Conservation (phyloP, 1,140 invertebrate species). For the Ceratitis capitata region DNA sequence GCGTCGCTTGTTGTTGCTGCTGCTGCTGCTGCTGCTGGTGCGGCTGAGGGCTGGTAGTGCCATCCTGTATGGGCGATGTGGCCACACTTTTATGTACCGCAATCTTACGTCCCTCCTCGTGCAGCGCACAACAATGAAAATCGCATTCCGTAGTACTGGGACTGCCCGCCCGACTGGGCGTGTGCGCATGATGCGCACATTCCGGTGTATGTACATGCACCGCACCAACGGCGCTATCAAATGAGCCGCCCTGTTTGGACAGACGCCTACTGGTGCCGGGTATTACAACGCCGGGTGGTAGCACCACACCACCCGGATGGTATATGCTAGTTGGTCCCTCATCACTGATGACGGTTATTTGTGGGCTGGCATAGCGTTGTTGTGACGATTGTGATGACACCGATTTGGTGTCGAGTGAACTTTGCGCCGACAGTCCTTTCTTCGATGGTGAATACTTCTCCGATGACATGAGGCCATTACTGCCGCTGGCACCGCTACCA, state of each 20-base stretch:
- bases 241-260: constrained; percentile 75
- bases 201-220: constrained; percentile 87
- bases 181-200: constrained; percentile 80
- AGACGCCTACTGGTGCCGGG: constrained; percentile 68
- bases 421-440: constrained; percentile 70
- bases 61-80: constrained; percentile 89
- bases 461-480: constrained; percentile 75
- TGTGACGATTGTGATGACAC: constrained; percentile 67
- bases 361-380: constrained; percentile 75
- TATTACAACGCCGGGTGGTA: constrained; percentile 62
- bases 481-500: constrained; percentile 73
- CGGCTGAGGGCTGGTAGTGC: constrained; percentile 73
- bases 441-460: constrained; percentile 73
- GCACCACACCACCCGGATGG: constrained; percentile 62
- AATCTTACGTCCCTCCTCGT: constrained; percentile 89
- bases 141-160: constrained; percentile 81
- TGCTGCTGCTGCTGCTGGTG: too few relatives aligned
- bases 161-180: constrained; percentile 68
- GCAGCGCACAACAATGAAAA: constrained; percentile 93
- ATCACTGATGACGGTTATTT: constrained; percentile 91
- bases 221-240: constrained; percentile 74
- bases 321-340: constrained; percentile 73
- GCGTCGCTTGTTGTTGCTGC: constrained; percentile 73
- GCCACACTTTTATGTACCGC: constrained; percentile 90
- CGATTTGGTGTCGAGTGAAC: constrained; percentile 76